Conservation (phyloP, 2,888 invertebrate species). For the Sesia bembeciformis region DNA sequence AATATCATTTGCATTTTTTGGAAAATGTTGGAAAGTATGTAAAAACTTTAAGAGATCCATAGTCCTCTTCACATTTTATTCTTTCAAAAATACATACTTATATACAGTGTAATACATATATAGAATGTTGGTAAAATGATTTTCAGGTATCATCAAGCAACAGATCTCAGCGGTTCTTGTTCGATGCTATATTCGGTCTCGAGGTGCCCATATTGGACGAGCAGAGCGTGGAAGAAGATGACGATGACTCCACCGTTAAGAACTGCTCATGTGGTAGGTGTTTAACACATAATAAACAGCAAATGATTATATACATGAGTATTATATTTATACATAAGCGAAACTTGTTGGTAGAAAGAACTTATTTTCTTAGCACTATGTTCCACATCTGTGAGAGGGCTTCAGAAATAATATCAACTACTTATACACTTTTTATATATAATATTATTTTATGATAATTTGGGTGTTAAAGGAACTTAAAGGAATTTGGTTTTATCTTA, state of each 20-base stretch:
- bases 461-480: too few relatives aligned
- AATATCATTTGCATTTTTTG: too few relatives aligned
- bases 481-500: too few relatives aligned
- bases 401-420: too few relatives aligned
- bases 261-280: constrained; percentile 84
- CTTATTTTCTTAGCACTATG: too few relatives aligned
- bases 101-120: too few relatives aligned
- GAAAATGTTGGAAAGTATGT: background rate
- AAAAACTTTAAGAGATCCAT: background rate
- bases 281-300: constrained; percentile 6
- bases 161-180: constrained; percentile 79
- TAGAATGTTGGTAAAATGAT: background rate
- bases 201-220: constrained; percentile 71
- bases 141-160: constrained; percentile 60
- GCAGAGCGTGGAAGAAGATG: constrained; percentile 76
- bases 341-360: too few relatives aligned
- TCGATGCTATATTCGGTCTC: constrained; percentile 82
- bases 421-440: too few relatives aligned
- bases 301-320: too few relatives aligned
- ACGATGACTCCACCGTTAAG: constrained; percentile 69
- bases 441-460: too few relatives aligned
- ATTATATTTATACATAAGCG: too few relatives aligned
- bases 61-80: background rate
- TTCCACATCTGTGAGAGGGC: too few relatives aligned
- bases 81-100: background rate